Evolutionary conservation across 2,113 vertebrate species (phyloP).

Genomic region (Gymnobelideus leadbeateri): DNA sequence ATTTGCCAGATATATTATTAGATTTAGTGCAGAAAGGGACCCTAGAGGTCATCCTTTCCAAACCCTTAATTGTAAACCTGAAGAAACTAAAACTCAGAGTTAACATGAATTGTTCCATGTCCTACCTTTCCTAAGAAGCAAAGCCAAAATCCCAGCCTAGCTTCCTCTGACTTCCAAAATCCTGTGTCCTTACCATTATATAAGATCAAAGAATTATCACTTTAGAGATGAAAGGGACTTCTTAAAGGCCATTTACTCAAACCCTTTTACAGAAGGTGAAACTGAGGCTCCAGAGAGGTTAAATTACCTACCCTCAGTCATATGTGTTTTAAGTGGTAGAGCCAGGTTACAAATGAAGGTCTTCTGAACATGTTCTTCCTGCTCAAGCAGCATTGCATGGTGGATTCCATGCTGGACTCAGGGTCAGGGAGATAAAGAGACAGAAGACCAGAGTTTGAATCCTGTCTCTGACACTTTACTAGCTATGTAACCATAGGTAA

Average conservation of each 20-base stretch:
- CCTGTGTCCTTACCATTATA: not conserved
- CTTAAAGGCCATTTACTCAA: not conserved
- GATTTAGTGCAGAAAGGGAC: not conserved
- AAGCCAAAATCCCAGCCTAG: not conserved
- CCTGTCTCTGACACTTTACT: not conserved
- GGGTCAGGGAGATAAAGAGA: not conserved
- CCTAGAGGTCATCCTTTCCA: not conserved
- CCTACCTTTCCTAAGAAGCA: not conserved
- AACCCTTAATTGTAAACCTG: not conserved
- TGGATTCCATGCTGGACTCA: not conserved
- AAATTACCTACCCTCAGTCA: not conserved
- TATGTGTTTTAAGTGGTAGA: not conserved
- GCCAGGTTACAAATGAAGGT: not conserved
- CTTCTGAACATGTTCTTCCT: not conserved
- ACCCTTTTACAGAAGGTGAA: not conserved
- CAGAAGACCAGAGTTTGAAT: not conserved
- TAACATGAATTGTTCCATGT: not conserved
- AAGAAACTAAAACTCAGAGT: not conserved
- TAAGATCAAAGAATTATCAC: not conserved
- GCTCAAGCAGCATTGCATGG: not conserved
- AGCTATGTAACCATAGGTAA: not conserved
- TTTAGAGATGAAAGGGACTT: not conserved
- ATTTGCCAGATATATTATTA: not conserved
- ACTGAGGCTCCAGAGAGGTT: not conserved
- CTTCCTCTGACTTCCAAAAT: not conserved